These are phyloP conservation scores for Aspidiotus destructor DNA, from an alignment of 2,888 invertebrate species.

Conservation along the genomic window DNA sequence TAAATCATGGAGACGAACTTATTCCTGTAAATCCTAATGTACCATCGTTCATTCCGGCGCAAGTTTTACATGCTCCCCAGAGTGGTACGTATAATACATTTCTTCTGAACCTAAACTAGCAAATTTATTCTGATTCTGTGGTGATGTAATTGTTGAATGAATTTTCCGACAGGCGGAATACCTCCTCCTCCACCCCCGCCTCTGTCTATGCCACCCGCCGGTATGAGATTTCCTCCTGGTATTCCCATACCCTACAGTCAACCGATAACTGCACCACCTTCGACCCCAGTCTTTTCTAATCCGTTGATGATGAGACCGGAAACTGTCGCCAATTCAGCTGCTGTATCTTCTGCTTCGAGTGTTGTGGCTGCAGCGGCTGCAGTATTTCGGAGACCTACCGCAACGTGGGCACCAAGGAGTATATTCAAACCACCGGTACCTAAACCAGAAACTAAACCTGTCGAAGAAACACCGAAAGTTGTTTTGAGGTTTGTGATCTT, in stretches of 20 bases:
- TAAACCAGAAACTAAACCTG: slow-evolving; percentile 16
- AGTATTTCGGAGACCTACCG: not conserved
- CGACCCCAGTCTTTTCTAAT: slow-evolving; percentile 9
- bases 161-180: slow-evolving; percentile 2
- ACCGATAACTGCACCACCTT: slow-evolving; percentile 19
- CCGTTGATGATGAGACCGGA: slow-evolving; percentile 27
- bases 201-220: slow-evolving; percentile 22
- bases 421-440: not conserved
- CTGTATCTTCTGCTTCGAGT: slow-evolving; percentile 1
- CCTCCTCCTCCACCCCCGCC: slow-evolving; percentile 21
- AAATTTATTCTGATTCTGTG: not conserved
- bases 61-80: slow-evolving; percentile 44
- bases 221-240: slow-evolving; percentile 30
- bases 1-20: slow-evolving; percentile 14
- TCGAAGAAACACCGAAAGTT: slow-evolving; percentile 19
- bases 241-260: slow-evolving; percentile 17
- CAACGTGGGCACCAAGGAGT: slow-evolving; percentile 6
- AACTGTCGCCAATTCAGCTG: slow-evolving; percentile 1
- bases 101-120: too few relatives aligned
- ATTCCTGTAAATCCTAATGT: slow-evolving; percentile 40
- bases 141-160: not conserved
- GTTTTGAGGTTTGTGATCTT: slow-evolving; percentile 15
- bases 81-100: too few relatives aligned
- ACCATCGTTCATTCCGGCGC: slow-evolving; percentile 59
- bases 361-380: not conserved